phyloP scores from a whole-genome alignment of 2,113 vertebrate genomes.

The Rhinogobius similis region DNA sequence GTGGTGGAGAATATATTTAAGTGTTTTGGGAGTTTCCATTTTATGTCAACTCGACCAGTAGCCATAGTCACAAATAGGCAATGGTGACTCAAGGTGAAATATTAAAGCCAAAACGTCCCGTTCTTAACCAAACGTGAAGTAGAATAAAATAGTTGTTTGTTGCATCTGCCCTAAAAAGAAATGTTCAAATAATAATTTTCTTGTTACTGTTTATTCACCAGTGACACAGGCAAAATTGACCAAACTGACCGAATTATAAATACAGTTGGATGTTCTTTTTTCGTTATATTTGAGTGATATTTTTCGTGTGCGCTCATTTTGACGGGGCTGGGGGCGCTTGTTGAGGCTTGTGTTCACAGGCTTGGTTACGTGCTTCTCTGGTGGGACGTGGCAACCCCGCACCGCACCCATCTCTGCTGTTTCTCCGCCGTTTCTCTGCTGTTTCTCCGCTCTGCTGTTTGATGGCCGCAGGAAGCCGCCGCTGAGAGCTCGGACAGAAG shows the following conservation, averaged over 20 bases:
- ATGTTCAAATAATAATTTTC: neutral
- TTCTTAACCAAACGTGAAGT: neutral
- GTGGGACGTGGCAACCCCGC: neutral
- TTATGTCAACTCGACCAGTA: neutral
- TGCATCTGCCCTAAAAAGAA: neutral
- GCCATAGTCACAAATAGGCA: neutral
- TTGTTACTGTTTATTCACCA: neutral
- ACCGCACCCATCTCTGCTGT: slow-evolving; percentile 77
- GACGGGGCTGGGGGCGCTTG: neutral
- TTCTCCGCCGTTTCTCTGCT: neutral
- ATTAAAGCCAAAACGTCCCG: neutral
- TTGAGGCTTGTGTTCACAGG: neutral
- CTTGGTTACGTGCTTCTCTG: neutral
- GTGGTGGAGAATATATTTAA: neutral
- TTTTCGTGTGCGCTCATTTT: too few species aligned
- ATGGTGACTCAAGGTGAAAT: neutral
- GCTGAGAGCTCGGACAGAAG: slow-evolving; percentile 74
- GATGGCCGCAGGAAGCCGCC: slow-evolving; percentile 82
- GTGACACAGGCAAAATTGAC: neutral
- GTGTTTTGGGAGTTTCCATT: neutral
- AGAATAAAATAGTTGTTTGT: neutral
- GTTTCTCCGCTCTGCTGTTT: slow-evolving; percentile 67
- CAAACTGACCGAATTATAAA: neutral
- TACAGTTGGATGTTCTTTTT: neutral
- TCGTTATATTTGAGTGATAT: too few species aligned